Percentiles rank a stretch among this genome's conserved stretches.
phyloP scores from a whole-genome alignment of 2,113 vertebrate species.

The Azemiops feae region DNA sequence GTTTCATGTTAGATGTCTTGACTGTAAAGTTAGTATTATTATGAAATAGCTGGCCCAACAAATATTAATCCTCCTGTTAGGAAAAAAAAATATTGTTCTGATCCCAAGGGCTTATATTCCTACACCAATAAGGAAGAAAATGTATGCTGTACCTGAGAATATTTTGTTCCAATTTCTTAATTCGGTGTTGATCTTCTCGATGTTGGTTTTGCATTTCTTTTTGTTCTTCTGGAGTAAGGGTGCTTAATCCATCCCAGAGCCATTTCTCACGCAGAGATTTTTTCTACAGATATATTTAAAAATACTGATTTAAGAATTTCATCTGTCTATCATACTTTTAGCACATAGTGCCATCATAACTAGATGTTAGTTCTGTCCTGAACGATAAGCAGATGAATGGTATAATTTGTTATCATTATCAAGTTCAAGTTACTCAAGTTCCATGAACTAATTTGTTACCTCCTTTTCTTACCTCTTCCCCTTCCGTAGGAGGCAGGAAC shows the following conservation, averaged over 20 bases:
- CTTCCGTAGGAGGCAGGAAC: background rate
- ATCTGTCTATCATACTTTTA: background rate
- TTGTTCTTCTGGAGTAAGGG: constrained; percentile 82
- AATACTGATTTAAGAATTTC: background rate
- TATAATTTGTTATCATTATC: background rate
- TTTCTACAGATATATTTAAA: constrained; percentile 73
- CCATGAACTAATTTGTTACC: background rate
- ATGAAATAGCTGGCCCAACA: background rate
- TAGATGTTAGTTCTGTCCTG: background rate
- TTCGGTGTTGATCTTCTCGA: constrained; percentile 79
- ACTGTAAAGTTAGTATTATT: background rate
- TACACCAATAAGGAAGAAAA: background rate
- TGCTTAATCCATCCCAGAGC: constrained; percentile 90
- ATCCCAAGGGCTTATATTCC: background rate
- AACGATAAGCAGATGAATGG: background rate
- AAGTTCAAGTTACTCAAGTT: background rate
- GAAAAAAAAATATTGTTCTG: background rate
- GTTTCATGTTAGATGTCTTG: background rate
- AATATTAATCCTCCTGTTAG: background rate
- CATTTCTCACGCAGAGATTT: constrained; percentile 91
- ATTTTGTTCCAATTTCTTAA: constrained; percentile 78
- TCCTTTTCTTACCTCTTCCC: background rate
- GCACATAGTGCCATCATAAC: background rate
- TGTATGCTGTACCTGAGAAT: constrained; percentile 80
- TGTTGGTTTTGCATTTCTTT: constrained; percentile 86